Conservation (phyloP, 2,113 vertebrate species). For the Hepsetus odoe region DNA sequence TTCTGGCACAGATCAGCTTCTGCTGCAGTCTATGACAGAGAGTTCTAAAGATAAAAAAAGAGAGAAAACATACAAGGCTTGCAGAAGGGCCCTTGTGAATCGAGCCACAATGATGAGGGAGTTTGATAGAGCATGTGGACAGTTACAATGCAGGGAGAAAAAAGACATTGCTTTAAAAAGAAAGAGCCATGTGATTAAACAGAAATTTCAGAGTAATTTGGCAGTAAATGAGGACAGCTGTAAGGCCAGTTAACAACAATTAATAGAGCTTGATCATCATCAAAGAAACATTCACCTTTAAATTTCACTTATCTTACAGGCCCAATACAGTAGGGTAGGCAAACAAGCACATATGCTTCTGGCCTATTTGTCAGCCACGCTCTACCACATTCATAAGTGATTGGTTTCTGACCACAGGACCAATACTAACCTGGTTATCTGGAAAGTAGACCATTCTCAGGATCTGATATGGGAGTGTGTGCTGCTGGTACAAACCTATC, state of each 20-base stretch:
- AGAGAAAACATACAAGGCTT: constrained; percentile 35
- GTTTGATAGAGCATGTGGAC: constrained; percentile 10
- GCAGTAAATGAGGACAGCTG: background rate
- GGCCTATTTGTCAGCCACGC: background rate
- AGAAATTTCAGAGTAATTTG: constrained; percentile 32
- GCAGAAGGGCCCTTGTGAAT: constrained; percentile 43
- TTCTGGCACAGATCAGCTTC: constrained; percentile 58
- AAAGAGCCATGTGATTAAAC: background rate
- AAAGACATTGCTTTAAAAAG: constrained; percentile 23
- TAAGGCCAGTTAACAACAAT: background rate
- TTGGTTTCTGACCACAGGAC: constrained; percentile 8
- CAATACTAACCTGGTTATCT: background rate
- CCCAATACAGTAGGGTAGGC: background rate
- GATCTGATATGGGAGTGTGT: background rate
- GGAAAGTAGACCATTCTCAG: background rate
- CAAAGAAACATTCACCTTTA: no score
- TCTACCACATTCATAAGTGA: background rate
- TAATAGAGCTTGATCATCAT: constrained; percentile 5
- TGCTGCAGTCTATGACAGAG: constrained; percentile 46
- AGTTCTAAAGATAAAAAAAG: background rate
- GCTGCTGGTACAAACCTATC: background rate
- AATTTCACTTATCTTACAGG: background rate
- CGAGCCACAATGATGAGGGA: constrained; percentile 33
- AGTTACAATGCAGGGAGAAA: constrained; percentile 34
- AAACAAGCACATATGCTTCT: background rate